Evolutionary conservation across 2,113 vertebrate genomes (phyloP).

Genomic region (Oncorhynchus kisutch): DNA sequence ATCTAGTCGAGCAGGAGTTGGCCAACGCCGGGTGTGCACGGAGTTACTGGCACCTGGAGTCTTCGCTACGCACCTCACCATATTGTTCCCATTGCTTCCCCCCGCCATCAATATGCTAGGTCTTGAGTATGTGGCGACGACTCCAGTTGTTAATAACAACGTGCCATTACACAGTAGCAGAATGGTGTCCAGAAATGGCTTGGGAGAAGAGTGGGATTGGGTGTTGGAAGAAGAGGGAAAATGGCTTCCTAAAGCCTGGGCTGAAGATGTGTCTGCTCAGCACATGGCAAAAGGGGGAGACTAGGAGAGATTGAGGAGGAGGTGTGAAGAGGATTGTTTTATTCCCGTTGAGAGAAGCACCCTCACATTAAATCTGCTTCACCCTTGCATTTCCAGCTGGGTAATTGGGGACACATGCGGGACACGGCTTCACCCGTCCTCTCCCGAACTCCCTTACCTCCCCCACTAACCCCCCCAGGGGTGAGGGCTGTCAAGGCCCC

Average conservation of each 20-base stretch:
- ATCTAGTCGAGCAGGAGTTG: conserved; percentile 37
- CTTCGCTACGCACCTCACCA: conserved; percentile 27
- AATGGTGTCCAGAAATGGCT: no score
- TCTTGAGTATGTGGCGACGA: conserved; percentile 19
- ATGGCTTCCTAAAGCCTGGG: neutral
- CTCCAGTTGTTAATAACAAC: conserved; percentile 33
- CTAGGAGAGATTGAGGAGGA: neutral
- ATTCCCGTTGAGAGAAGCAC: conserved; percentile 51
- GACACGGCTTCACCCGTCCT: conserved; percentile 43
- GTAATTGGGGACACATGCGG: conserved; percentile 76
- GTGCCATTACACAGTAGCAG: conserved; percentile 2
- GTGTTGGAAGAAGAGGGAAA: no score
- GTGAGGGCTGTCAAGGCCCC: conserved; percentile 48
- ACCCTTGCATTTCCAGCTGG: conserved; percentile 57
- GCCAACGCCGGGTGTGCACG: no score
- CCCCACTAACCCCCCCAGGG: conserved; percentile 36
- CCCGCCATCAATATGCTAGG: conserved; percentile 35
- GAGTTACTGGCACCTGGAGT: no score
- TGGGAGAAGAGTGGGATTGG: no score
- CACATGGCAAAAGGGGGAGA: neutral
- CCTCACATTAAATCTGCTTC: conserved; percentile 52
- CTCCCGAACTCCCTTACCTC: neutral
- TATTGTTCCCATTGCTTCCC: conserved; percentile 24
- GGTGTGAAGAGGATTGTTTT: conserved; percentile 18
- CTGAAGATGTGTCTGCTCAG: neutral